Conservation (phyloP, 2,797 vertebrate genomes). For the Halcyon smyrnensis region DNA sequence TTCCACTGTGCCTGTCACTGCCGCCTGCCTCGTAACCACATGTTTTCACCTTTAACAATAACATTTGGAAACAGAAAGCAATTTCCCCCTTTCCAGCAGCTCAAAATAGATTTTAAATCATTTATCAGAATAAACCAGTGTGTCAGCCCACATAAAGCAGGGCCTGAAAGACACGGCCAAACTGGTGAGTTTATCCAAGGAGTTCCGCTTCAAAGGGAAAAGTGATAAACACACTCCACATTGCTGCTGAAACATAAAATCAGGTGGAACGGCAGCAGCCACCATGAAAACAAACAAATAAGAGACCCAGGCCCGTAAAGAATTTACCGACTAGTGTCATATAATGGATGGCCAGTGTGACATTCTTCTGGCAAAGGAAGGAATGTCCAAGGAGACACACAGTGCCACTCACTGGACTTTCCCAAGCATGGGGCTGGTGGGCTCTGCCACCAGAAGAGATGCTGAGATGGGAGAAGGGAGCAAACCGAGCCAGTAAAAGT, state of each 20-base stretch:
- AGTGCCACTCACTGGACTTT: not conserved
- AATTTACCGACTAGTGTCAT: not conserved
- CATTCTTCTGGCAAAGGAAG: not conserved
- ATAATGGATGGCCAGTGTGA: not conserved
- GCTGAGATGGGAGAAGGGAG: not conserved
- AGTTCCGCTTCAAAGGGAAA: slow-evolving; percentile 23
- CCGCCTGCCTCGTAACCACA: not conserved
- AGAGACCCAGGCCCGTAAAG: not conserved
- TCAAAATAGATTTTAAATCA: slow-evolving; percentile 23
- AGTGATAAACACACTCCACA: slow-evolving; percentile 8
- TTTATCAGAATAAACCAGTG: not conserved
- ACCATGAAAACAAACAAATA: slow-evolving; percentile 26
- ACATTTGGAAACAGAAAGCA: not conserved
- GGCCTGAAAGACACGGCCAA: not conserved
- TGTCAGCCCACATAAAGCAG: not conserved
- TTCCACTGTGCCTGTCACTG: not conserved
- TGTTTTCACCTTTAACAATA: not conserved
- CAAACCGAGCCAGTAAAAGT: not conserved
- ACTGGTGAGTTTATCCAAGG: slow-evolving; percentile 26
- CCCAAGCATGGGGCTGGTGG: not conserved
- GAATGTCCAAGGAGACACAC: rapidly evolving
- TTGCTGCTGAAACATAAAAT: slow-evolving; percentile 30
- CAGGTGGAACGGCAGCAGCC: not conserved
- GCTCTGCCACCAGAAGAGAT: not conserved
- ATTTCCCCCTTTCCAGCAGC: not conserved